Percentiles rank a stretch among this genome's conserved stretches.
These are phyloP conservation scores for Denticeps clupeoides DNA, from an alignment of 2,797 vertebrate genomes.

Conservation along the genomic window DNA sequence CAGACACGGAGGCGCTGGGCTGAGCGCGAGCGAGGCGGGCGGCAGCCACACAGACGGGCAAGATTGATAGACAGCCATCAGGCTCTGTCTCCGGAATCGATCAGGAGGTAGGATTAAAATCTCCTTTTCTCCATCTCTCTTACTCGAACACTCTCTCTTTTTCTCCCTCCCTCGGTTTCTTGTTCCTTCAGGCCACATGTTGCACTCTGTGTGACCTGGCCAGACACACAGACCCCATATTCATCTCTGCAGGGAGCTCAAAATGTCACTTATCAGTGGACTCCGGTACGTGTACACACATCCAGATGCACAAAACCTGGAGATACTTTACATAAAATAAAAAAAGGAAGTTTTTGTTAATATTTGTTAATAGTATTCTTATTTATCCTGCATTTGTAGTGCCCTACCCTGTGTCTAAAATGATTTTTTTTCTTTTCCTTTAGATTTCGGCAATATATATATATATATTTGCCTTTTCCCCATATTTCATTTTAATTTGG, in stretches of 20 bases:
- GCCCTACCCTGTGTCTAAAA: too few relatives aligned
- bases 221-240: constrained; percentile 41
- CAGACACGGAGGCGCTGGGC: constrained; percentile 3
- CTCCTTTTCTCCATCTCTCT: constrained; percentile 7
- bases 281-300: background rate
- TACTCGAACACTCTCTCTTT: background rate
- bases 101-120: constrained; percentile 21
- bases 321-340: too few relatives aligned
- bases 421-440: too few relatives aligned
- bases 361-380: too few relatives aligned
- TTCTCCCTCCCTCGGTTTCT: background rate
- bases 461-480: too few relatives aligned
- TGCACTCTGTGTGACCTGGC: constrained; percentile 58
- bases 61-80: constrained; percentile 24
- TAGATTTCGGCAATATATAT: too few relatives aligned
- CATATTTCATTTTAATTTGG: too few relatives aligned
- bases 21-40: background rate
- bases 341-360: too few relatives aligned
- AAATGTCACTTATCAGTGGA: constrained; percentile 14
- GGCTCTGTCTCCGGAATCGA: constrained; percentile 17
- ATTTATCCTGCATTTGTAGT: too few relatives aligned
- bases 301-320: constrained; percentile 3
- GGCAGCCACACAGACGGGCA: background rate
- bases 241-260: constrained; percentile 23
- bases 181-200: constrained; percentile 52